These are phyloP conservation scores for Mallotus villosus DNA, from an alignment of 2,797 vertebrate genomes.

Conservation along the genomic window DNA sequence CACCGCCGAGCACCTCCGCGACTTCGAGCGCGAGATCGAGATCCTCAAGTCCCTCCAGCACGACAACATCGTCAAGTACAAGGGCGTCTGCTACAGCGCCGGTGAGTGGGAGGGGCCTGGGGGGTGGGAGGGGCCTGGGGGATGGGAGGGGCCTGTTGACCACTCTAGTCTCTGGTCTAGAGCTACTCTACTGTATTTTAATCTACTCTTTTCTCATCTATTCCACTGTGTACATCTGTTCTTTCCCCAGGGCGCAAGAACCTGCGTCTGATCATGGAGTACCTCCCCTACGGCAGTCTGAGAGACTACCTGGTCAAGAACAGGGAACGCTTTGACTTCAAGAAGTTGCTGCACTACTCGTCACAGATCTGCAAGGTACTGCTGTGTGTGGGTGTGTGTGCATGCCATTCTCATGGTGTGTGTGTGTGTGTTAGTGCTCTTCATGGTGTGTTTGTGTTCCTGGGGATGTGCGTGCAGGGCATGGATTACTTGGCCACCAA, in stretches of 20 bases:
- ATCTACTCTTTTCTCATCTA: background rate
- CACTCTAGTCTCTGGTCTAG: background rate
- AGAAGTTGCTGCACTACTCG: slow-evolving; percentile 89
- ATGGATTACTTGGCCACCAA: slow-evolving; percentile 95
- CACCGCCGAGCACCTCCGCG: slow-evolving; percentile 89
- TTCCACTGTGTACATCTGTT: no score
- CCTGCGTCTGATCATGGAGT: slow-evolving; percentile 95
- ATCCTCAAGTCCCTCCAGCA: slow-evolving; percentile 97
- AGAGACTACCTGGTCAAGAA: slow-evolving; percentile 96
- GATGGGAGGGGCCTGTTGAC: background rate
- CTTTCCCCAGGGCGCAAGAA: slow-evolving; percentile 88
- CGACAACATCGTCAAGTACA: slow-evolving; percentile 98
- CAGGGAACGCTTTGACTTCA: slow-evolving; percentile 88
- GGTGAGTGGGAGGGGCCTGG: slow-evolving; percentile 66
- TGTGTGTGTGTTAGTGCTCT: background rate
- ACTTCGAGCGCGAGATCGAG: slow-evolving; percentile 97
- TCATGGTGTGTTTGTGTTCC: slow-evolving; percentile 13
- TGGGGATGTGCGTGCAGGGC: slow-evolving; percentile 71
- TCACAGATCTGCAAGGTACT: slow-evolving; percentile 96
- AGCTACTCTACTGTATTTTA: no score
- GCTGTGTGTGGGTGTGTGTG: background rate
- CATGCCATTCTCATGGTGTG: background rate
- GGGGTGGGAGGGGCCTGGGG: no score
- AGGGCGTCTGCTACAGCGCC: slow-evolving; percentile 96
- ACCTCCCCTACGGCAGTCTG: slow-evolving; percentile 93